Evolutionary conservation across 2,888 invertebrate species (phyloP), one percentile per base, ranked within the genome.

Genomic region (Drosophila koepferae): DNA sequence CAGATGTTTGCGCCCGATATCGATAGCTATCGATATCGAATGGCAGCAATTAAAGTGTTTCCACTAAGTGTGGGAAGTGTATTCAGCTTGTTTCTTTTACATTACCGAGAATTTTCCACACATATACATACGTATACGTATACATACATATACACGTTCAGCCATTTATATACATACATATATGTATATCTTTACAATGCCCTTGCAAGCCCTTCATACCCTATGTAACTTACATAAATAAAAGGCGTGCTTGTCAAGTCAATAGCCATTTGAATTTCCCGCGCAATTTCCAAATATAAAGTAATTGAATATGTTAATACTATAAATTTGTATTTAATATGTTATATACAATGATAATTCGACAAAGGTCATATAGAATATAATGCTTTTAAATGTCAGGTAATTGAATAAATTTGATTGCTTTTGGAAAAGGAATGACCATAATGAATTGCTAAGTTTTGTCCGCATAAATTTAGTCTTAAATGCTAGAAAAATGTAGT

Each of bases 321-420:
- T 48, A 23, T 75, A 59, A 63, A 6, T 16, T 23, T 77, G 59
- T 85, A 76, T 80, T 82, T 67, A 62, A 63, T 55, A 80, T 82
- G 84, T 62, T 78, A 86, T 86, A 6, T 86, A 85, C 89, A 88
- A 83, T 86, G 83, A 80, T 66, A 41, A 59, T 76, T 48, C 23
- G 55, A 68, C 56, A 70, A 49, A 20, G 28, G 48, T 34, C 8
- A 44, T 20, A 20, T 58, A 54, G 54, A 20, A n/a, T 14, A 36
- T 28, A 49, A 60, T 56, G 34, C 41, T 54, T 20, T 40, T 71
- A 56, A 51, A 62, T 59, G 83, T 87, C 80, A 85, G 71, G 81
- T 75, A 20, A 41, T 51, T 46, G 49, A 58, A 63, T 41, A 23
- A 5, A 28, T 28, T 28, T 28, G 28, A 51, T 55, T n/a, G 55